Base-by-base conservation (phyloP, 92 coral and sea anemone genomes). In the Parazoanthus swiftii region DNA sequence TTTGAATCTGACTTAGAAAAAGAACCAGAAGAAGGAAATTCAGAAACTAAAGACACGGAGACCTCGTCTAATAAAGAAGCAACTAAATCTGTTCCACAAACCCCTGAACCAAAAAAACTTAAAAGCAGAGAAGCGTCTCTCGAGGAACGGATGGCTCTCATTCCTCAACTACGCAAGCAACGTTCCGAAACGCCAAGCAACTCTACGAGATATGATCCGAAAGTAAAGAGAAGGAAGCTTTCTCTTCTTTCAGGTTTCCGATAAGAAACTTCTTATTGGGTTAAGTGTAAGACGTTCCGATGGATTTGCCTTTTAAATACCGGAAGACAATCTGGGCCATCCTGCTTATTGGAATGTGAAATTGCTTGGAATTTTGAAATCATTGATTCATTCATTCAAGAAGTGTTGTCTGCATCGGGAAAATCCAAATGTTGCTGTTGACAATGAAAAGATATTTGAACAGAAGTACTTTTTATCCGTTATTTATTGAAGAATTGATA, bases 221-320 rank as follows among this genome's bases (percentile, higher is more conserved):
- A 48, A 33, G 37, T 84, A 29, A 84, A 72, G 43, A 84, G 79
- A 84, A 84, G 66, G 56, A 81, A 81, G 20, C 85, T 81, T 14
- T 81, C 85, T 63, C 85, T 81, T 38, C 85, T 81, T 65, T 81
- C 85, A 8, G 58, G 85, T 67, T 81, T 81, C 85, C 46, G 85
- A 65, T 81, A 43, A 81, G 48, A 23, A 63, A 63, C 70, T 18
- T 63, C 70, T 63, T 7, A 21, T 63, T 63, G 70, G 23, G 4
- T 1, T 20, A 63, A 23, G 8, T 63, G 25, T 26, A 21, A 63
- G 70, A 7, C 8, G 3, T 63, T 21, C 70, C 9, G 7, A 63
- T 63, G n/a, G 26, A 6, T 63, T 63, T 63, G 26, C 68, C 70
- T 20, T 63, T 63, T 63, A 63, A 63, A 63, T 63, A 5, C 70